Evolutionary conservation across 2,113 vertebrate genomes (phyloP).

Genomic region (Crypturellus undulatus): DNA sequence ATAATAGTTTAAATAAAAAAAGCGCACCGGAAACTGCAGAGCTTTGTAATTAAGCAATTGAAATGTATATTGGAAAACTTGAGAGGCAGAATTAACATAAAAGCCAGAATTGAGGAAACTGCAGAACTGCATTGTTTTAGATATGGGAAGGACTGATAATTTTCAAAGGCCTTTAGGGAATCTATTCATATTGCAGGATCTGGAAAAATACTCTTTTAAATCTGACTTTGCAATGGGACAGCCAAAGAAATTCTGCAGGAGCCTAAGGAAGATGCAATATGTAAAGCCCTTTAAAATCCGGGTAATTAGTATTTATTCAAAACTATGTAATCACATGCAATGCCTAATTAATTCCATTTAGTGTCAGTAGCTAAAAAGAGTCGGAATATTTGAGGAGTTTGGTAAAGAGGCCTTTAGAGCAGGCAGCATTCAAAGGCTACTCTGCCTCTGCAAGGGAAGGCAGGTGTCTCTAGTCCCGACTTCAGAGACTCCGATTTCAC

Average conservation of each 20-base stretch:
- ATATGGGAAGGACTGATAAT: neutral
- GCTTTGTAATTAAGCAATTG: neutral
- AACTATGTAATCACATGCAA: neutral
- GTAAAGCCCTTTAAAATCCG: neutral
- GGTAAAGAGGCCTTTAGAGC: neutral
- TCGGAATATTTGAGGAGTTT: neutral
- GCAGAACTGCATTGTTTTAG: neutral
- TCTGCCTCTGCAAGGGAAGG: neutral
- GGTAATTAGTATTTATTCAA: neutral
- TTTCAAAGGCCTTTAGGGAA: neutral
- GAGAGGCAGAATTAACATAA: neutral
- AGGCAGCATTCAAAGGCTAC: rapidly evolving
- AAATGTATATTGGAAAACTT: neutral
- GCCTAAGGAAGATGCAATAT: neutral
- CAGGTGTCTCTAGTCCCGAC: neutral
- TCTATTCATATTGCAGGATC: neutral
- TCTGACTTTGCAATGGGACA: neutral
- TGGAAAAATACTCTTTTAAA: neutral
- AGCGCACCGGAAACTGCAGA: neutral
- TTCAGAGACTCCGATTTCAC: neutral
- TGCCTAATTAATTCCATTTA: neutral
- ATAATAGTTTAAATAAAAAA: rapidly evolving
- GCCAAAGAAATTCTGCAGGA: neutral
- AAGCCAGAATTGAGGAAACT: neutral
- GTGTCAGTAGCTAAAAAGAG: neutral